A percentile compares a stretch with the other conserved stretches of the same genome.
Conservation (phyloP, 1,140 invertebrate genomes). For the Episyrphus balteatus region DNA sequence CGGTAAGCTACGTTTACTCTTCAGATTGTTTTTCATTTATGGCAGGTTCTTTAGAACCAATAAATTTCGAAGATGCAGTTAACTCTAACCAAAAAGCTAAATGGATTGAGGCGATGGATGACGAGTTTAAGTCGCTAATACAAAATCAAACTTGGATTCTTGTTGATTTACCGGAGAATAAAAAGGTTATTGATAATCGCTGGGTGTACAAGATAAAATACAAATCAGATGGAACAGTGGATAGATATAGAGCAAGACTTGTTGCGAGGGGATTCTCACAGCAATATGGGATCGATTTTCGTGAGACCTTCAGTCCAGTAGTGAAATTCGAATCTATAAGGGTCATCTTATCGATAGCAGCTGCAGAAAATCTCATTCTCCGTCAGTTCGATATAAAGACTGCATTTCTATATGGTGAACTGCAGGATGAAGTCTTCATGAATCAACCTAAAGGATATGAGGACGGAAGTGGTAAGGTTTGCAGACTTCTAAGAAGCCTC, state of each 20-base stretch:
- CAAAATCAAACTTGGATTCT: conserved; percentile 34
- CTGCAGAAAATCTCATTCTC: conserved; percentile 14
- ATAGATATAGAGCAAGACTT: conserved; percentile 26
- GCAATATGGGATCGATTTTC: conserved; percentile 19
- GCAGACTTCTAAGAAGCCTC: conserved; percentile 12
- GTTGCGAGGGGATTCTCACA: conserved; percentile 33
- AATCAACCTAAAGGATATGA: conserved; percentile 23
- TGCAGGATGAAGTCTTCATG: conserved; percentile 34
- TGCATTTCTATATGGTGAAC: conserved; percentile 30
- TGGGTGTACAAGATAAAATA: conserved; percentile 29
- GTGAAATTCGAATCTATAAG: conserved; percentile 14
- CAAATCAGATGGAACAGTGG: conserved; percentile 8
- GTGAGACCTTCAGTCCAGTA: conserved; percentile 14
- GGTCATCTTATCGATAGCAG: conserved; percentile 16
- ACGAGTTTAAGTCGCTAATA: conserved; percentile 28
- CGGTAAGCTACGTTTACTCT: no score
- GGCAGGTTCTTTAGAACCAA: conserved; percentile 8
- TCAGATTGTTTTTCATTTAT: background rate
- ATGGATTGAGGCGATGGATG: conserved; percentile 30
- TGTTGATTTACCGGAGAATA: conserved; percentile 17
- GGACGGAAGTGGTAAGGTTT: conserved; percentile 1
- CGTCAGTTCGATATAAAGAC: conserved; percentile 26
- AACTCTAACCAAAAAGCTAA: conserved; percentile 11
- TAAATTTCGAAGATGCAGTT: conserved; percentile 20
- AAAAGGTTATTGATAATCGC: conserved; percentile 17